Evolutionary conservation across 2,888 invertebrate genomes (phyloP).

Genomic region (Gastrophysa polygoni): DNA sequence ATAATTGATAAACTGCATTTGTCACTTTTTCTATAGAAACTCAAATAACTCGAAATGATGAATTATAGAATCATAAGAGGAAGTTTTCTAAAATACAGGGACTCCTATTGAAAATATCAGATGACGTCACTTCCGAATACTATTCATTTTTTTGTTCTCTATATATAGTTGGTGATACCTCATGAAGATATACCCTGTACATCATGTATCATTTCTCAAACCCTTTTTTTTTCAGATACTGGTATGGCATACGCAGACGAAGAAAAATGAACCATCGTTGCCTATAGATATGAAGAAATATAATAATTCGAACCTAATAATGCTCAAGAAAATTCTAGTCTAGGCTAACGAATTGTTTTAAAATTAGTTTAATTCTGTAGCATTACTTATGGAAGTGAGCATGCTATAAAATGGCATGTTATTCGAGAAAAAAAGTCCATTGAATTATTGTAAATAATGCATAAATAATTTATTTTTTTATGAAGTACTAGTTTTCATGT

Average conservation of each 20-base stretch:
- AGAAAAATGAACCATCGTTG: constrained; percentile 68
- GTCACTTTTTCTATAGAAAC: too few species aligned
- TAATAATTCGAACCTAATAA: constrained; percentile 67
- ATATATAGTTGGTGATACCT: too few species aligned
- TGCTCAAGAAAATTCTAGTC: constrained; percentile 64
- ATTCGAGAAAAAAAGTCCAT: constrained; percentile 25
- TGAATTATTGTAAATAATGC: constrained; percentile 31
- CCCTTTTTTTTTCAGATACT: constrained; percentile 64
- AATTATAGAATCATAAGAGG: too few species aligned
- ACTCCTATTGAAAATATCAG: too few species aligned
- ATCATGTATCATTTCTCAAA: too few species aligned
- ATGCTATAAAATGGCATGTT: constrained; percentile 23
- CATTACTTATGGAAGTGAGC: constrained; percentile 26
- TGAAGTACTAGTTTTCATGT: constrained; percentile 21
- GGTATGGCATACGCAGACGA: constrained; percentile 78
- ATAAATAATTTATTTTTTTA: constrained; percentile 32
- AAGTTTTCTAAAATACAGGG: too few species aligned
- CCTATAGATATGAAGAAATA: constrained; percentile 63
- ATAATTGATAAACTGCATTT: too few species aligned
- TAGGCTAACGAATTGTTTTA: constrained; percentile 46
- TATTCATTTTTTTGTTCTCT: too few species aligned
- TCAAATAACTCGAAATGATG: too few species aligned
- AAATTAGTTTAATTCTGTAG: constrained; percentile 20
- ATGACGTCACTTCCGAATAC: too few species aligned
- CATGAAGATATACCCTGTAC: too few species aligned